These are phyloP conservation scores for Tenthredo amoena DNA, from an alignment of 2,888 invertebrate genomes.

Conservation along the genomic window DNA sequence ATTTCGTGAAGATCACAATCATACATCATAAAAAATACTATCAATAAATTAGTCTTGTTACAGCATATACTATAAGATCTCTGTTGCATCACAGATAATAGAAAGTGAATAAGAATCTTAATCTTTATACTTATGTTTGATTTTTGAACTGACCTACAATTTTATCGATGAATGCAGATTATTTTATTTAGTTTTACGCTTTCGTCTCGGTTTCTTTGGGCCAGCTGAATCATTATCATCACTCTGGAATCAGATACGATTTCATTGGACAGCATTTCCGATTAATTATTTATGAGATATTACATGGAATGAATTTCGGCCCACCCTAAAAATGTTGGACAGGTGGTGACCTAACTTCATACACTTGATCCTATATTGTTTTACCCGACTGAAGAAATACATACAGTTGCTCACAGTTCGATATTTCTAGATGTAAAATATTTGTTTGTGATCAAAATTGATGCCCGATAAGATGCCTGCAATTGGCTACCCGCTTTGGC, in stretches of 20 bases:
- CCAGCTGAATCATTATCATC: background rate
- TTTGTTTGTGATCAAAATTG: background rate
- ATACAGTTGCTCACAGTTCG: background rate
- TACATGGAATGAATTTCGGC: background rate
- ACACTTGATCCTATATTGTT: background rate
- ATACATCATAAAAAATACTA: background rate
- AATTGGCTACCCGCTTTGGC: background rate
- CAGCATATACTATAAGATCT: background rate
- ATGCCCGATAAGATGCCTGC: background rate
- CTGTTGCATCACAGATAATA: background rate
- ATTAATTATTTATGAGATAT: background rate
- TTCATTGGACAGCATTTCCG: background rate
- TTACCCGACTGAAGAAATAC: background rate
- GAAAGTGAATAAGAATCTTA: background rate
- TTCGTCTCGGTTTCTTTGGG: conserved; percentile 11
- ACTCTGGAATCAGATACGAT: background rate
- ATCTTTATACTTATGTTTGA: background rate
- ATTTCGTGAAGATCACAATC: background rate
- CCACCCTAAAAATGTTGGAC: too few species aligned
- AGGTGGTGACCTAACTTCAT: too few species aligned
- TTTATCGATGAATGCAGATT: background rate
- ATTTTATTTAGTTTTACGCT: conserved; percentile 17
- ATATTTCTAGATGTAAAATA: background rate
- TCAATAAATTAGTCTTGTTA: background rate
- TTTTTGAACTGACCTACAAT: background rate